These are phyloP conservation scores for Carcina quercana DNA, from an alignment of 2,888 invertebrate species.

Conservation along the genomic window DNA sequence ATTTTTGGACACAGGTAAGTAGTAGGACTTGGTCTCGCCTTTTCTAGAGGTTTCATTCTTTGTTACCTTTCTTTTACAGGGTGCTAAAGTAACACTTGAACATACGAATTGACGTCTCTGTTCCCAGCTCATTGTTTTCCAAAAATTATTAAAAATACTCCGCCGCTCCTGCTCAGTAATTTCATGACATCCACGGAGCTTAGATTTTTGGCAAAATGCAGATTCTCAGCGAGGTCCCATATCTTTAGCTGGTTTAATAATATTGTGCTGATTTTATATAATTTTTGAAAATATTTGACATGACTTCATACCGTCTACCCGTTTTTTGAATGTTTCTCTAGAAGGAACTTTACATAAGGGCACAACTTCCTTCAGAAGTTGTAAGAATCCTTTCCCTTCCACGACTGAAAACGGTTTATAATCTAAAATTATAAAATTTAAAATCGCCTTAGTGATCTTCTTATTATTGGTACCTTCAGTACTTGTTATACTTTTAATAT, in stretches of 20 bases:
- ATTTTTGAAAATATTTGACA: too few species aligned
- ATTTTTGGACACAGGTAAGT: conserved; percentile 7
- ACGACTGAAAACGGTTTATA: too few species aligned
- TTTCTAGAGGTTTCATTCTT: conserved; percentile 9
- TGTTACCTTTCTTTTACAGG: conserved; percentile 9
- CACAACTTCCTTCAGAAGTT: too few species aligned
- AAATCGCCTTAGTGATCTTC: too few species aligned
- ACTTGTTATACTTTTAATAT: too few species aligned
- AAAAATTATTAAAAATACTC: conserved; percentile 7
- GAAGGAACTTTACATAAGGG: too few species aligned
- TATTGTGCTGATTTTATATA: too few species aligned
- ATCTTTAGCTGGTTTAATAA: conserved; percentile 1
- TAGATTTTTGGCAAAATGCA: neutral
- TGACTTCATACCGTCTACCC: too few species aligned
- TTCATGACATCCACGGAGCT: neutral
- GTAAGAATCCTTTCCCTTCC: too few species aligned
- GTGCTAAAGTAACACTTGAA: conserved; percentile 7
- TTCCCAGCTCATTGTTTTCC: conserved; percentile 10
- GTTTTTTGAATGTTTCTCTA: too few species aligned
- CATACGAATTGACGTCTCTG: conserved; percentile 8
- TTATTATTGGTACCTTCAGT: too few species aligned
- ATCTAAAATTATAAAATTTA: too few species aligned
- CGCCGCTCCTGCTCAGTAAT: conserved; percentile 1
- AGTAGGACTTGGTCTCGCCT: conserved; percentile 7
- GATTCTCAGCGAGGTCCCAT: conserved; percentile 6